Base-by-base conservation (phyloP, 2,888 invertebrate species). In the Timema cristinae region DNA sequence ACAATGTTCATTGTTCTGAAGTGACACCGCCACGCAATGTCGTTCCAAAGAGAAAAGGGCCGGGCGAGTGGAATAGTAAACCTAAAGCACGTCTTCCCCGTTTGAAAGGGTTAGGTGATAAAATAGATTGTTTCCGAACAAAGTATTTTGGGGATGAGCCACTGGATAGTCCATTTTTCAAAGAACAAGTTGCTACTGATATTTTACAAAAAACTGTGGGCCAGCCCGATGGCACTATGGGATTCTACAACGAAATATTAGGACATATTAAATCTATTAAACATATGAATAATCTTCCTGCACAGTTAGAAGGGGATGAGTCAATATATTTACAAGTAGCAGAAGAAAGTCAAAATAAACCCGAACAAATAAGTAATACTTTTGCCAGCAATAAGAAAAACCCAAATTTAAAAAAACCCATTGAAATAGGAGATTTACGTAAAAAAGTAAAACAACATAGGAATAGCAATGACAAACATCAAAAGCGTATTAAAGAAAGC, bases 101-200 rank as follows among this genome's bases (percentile, higher is more conserved):
- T 71, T 81, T 92, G 0, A 82, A 82, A 73, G 88, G 88, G 2
- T 81, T 93, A 47, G 92, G 91, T 0, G 88, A 90, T 75, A 90
- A 90, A 83, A 88, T 93, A 32, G 89, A 90, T 75, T 93, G 93
- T 78, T 87, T 71, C 32, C 67, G 61, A 5, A 47, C 71, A 6
- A 91, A 91, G 82, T 91, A 89, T 79, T 93, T 92, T 79, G 92
- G 91, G 1, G 84, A 86, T 73, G 87, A 92, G 80, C 92, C 92
- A 0, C 81, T 92, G 71, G 91, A 91, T 76, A 92, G 88, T 82
- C 92, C 91, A 0, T 84, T 92, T 76, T 92, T 92, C 77, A 76
- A 84, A 68, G 79, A 80, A 67, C 71, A 77, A 13, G 78, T 83
- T 5, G 80, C 15, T 10, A 48, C 15, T 0, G 69, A 67, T 8